Evolutionary conservation across 2,888 invertebrate genomes (phyloP), one percentile per base, ranked within the genome.

Genomic region (Drosophila anomalipes): DNA sequence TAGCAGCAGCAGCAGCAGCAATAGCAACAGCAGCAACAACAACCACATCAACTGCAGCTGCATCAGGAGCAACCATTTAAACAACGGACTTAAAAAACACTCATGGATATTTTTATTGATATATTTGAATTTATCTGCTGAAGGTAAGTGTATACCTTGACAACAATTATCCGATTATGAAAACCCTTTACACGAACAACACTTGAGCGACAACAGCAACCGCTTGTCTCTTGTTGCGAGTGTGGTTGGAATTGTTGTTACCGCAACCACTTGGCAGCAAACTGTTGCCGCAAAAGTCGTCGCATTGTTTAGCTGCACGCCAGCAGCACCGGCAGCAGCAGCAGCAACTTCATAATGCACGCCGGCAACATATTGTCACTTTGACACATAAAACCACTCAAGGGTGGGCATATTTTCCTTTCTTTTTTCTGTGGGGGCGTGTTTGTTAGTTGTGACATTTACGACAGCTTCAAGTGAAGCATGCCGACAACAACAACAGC

Each of bases 61-160:
- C 77, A 79, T 70, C 80, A 83, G 83, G 78, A 81, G 79, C 80
- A 79, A 79, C 81, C 82, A 86, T 80, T 77, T 89, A 84, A 83
- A 91, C 73, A 91, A 92, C 82, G 89, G 92, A 91, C 91, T 93
- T 84, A 91, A 92, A 90, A 93, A 93, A 91, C 93, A 92, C 92
- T 93, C 93, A 91, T 93, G 93, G 92, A 93, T 93, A 93, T 93
- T 93, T 93, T 92, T 93, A 91, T 87, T 93, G 91, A 93, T 93
- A 87, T 93, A 93, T 91, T 93, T 93, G 91, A 93, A 93, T 91
- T 91, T 93, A 90, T 93, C 93, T 92, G 93, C 93, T 90, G 93
- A 93, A 93, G 92, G 93, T 93, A 85, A 93, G 93, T 92, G 88
- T 37, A 26, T 9, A 26, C 10, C 41, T 56, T 28, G 30, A 41